A percentile compares a stretch with the other conserved stretches of the same genome.
Evolutionary conservation across 2,113 vertebrate genomes (phyloP).

Genomic region (Vombatus ursinus): DNA sequence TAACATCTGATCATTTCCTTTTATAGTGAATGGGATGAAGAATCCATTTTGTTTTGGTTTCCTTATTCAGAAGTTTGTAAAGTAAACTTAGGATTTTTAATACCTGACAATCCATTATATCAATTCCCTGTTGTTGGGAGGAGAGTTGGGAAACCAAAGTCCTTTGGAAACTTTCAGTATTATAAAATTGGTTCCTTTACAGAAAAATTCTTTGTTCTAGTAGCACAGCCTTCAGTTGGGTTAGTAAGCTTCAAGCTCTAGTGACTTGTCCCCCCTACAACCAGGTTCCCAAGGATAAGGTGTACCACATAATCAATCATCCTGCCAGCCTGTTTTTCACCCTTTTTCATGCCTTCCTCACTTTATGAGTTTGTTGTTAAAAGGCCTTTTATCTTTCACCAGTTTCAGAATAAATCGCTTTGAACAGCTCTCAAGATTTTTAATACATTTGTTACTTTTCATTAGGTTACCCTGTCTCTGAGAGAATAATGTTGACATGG

Average conservation of each 20-base stretch:
- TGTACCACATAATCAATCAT: slow-evolving; percentile 33
- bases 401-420: slow-evolving; percentile 54
- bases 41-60: neutral
- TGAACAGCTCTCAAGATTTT: slow-evolving; percentile 48
- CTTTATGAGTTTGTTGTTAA: slow-evolving; percentile 55
- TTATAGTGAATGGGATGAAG: neutral
- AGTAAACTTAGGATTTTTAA: neutral
- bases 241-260: neutral
- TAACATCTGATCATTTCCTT: neutral
- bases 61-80: neutral
- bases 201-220: neutral
- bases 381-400: slow-evolving; percentile 47
- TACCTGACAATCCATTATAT: neutral
- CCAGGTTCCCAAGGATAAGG: slow-evolving; percentile 39
- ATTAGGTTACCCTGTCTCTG: slow-evolving; percentile 28
- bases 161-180: neutral
- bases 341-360: slow-evolving; percentile 23
- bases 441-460: slow-evolving; percentile 61
- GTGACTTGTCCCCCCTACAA: neutral
- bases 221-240: neutral
- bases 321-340: neutral
- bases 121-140: neutral
- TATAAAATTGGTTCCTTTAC: neutral
- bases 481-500: slow-evolving; percentile 38
- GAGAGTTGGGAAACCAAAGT: neutral